These are phyloP conservation scores for Sceloporus undulatus DNA, from an alignment of 2,113 vertebrate genomes.

Conservation along the genomic window DNA sequence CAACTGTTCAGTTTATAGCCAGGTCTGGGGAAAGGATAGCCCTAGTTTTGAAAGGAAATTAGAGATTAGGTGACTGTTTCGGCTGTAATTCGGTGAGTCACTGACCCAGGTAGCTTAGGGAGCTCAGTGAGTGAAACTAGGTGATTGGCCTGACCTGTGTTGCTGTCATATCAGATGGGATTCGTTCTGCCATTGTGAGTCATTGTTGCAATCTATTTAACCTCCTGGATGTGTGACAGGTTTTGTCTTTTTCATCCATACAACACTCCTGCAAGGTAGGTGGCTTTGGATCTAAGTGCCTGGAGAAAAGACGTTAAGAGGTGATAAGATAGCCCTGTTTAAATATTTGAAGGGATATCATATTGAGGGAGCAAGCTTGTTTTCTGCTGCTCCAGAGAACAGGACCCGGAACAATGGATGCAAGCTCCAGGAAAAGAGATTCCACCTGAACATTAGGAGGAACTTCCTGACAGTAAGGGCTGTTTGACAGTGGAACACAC, in stretches of 20 bases:
- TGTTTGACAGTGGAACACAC: too few relatives aligned
- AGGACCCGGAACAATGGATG: too few relatives aligned
- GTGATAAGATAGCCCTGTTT: too few relatives aligned
- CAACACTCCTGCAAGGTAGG: background rate
- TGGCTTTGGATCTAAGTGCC: too few relatives aligned
- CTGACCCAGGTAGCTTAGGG: background rate
- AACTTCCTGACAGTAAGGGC: too few relatives aligned
- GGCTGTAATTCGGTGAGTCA: slow-evolving; percentile 8
- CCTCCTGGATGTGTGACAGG: background rate
- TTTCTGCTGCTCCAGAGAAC: too few relatives aligned
- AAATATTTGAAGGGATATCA: too few relatives aligned
- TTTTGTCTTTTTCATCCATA: background rate
- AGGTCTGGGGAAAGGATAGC: background rate
- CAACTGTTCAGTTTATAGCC: background rate
- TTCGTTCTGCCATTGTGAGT: background rate
- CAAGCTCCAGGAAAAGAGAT: too few relatives aligned
- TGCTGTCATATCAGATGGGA: background rate
- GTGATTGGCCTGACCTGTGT: background rate
- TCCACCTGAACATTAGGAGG: too few relatives aligned
- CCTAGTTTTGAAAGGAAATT: background rate
- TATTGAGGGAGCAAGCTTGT: too few relatives aligned
- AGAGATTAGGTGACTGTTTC: background rate
- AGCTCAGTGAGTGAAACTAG: slow-evolving; percentile 14
- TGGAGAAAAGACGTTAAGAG: too few relatives aligned
- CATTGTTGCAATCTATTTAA: background rate